Conservation (phyloP, 1,140 invertebrate species). For the Ganaspis sp. region DNA sequence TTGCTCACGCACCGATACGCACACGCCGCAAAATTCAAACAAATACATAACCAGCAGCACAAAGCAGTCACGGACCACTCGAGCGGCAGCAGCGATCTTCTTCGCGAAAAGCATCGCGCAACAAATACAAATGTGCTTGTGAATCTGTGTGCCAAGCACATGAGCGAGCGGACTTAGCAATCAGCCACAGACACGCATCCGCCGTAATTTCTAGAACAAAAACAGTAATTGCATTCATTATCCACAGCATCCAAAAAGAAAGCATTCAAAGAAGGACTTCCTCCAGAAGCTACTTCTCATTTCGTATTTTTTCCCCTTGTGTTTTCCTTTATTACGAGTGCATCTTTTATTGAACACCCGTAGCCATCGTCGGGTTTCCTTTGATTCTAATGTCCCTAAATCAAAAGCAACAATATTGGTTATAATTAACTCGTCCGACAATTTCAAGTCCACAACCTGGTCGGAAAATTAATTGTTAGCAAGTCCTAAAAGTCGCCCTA, state of each 20-base stretch:
- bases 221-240: slow-evolving; percentile 74
- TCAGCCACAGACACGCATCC: slow-evolving; percentile 69
- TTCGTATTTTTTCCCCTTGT: not conserved
- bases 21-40: slow-evolving; percentile 37
- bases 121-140: slow-evolving; percentile 44
- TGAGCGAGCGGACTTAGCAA: slow-evolving; percentile 60
- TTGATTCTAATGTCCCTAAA: too few species aligned
- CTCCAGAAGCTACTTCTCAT: not conserved
- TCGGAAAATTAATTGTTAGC: too few species aligned
- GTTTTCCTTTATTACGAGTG: not conserved
- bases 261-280: slow-evolving; percentile 38
- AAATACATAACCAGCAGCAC: slow-evolving; percentile 24
- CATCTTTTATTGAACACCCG: too few species aligned
- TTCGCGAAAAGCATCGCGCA: slow-evolving; percentile 43
- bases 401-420: too few species aligned
- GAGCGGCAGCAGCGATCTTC: not conserved
- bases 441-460: too few species aligned
- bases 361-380: not conserved
- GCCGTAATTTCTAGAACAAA: slow-evolving; percentile 71
- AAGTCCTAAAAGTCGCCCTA: too few species aligned
- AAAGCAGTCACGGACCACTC: slow-evolving; percentile 28
- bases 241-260: slow-evolving; percentile 64
- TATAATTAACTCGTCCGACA: too few species aligned
- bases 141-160: not conserved
- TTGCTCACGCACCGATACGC: slow-evolving; percentile 41